A percentile compares a stretch with the other conserved stretches of the same genome.
These are phyloP conservation scores for Gryon sp. DNA, from an alignment of 1,140 invertebrate genomes.

Conservation along the genomic window DNA sequence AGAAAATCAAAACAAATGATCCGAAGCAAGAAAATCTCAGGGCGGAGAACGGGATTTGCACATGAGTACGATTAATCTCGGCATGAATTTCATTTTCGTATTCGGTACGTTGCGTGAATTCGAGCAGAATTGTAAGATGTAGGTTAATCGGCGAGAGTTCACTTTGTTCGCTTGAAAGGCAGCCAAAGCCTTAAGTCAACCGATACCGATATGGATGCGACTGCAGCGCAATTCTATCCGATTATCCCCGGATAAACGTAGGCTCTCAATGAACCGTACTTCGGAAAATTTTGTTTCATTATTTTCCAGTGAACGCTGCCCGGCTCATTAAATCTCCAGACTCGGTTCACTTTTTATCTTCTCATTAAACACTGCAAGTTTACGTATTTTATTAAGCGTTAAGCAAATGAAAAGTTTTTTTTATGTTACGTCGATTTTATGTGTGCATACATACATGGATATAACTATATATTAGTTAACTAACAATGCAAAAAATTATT, in stretches of 20 bases:
- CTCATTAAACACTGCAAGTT: conserved; percentile 1
- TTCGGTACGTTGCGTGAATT: conserved; percentile 39
- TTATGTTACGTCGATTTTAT: background rate
- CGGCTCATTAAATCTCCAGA: conserved; percentile 32
- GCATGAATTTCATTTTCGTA: conserved; percentile 49
- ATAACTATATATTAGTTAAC: too few relatives aligned
- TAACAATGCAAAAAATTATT: too few relatives aligned
- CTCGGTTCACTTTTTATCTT: conserved; percentile 4
- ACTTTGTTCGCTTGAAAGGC: conserved; percentile 48
- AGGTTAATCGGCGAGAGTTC: conserved; percentile 52
- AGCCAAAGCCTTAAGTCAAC: conserved; percentile 53
- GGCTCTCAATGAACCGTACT: conserved; percentile 14
- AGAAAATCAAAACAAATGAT: conserved; percentile 44
- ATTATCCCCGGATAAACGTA: conserved; percentile 48
- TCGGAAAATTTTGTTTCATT: conserved; percentile 32
- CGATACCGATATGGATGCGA: conserved; percentile 45
- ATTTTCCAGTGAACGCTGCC: conserved; percentile 31
- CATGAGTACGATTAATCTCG: conserved; percentile 44
- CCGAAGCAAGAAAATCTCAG: conserved; percentile 36
- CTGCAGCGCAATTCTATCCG: conserved; percentile 47
- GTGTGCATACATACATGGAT: too few relatives aligned
- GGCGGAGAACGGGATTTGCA: conserved; percentile 46
- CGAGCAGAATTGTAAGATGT: conserved; percentile 44
- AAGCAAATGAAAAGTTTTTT: background rate
- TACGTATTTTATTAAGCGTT: background rate